phyloP scores from a whole-genome alignment of 2,888 invertebrate species.

The Stegana nigrithorax region DNA sequence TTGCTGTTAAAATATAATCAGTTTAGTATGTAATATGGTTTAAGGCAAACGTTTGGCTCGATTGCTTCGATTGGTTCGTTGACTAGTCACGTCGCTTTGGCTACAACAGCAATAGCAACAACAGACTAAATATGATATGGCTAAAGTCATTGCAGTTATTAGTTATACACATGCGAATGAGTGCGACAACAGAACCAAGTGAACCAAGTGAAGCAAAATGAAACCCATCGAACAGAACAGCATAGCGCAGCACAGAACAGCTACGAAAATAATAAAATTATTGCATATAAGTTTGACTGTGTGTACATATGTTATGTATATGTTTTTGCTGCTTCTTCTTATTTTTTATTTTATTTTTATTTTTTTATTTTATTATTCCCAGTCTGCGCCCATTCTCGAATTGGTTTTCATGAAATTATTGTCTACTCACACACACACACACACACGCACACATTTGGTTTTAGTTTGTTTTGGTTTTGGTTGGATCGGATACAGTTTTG shows the following conservation, averaged over 20 bases:
- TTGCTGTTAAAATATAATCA: slow-evolving; percentile 43
- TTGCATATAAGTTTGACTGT: too few species aligned
- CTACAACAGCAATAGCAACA: background rate
- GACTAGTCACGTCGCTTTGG: slow-evolving; percentile 28
- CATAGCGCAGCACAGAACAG: background rate
- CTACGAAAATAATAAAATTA: slow-evolving; percentile 19
- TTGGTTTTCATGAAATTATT: slow-evolving; percentile 31
- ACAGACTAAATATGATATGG: slow-evolving; percentile 52
- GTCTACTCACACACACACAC: slow-evolving; percentile 15
- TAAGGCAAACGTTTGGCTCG: slow-evolving; percentile 9
- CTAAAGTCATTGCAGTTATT: slow-evolving; percentile 14
- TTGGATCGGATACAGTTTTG: background rate
- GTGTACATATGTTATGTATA: background rate
- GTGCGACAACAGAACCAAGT: too few species aligned
- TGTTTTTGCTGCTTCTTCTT: background rate
- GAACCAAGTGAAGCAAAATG: too few species aligned
- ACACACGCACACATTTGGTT: background rate
- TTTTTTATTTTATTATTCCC: background rate
- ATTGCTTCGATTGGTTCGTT: slow-evolving; percentile 7
- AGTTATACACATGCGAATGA: background rate
- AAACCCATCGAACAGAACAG: too few species aligned
- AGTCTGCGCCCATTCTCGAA: slow-evolving; percentile 29
- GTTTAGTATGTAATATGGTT: slow-evolving; percentile 18
- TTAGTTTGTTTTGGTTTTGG: background rate
- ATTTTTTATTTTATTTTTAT: background rate